Evolutionary conservation across 2,113 vertebrate genomes (phyloP).

Genomic region (Saccopteryx bilineata): DNA sequence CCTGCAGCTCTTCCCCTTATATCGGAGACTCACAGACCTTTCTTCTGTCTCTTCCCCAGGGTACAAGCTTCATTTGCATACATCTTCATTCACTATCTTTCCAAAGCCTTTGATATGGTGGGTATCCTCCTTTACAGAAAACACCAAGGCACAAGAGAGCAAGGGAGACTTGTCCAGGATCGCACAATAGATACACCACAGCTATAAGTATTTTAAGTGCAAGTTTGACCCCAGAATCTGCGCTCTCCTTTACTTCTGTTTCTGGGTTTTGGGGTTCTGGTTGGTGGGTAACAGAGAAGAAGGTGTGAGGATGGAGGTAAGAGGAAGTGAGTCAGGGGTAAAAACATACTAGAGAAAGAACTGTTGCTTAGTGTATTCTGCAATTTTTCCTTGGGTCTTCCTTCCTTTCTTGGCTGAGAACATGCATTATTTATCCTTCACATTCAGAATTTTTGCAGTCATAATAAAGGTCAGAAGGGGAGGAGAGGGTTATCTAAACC

Average conservation of each 20-base stretch:
- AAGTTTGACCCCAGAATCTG: background rate
- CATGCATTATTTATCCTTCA: slow-evolving; percentile 76
- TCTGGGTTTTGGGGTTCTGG: background rate
- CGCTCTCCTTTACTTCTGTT: background rate
- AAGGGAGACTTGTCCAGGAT: background rate
- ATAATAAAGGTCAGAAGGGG: slow-evolving; percentile 72
- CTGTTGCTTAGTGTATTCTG: background rate
- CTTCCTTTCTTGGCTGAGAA: slow-evolving; percentile 53
- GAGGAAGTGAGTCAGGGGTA: background rate
- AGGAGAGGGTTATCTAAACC: slow-evolving; percentile 59
- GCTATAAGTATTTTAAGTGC: background rate
- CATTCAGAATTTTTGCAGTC: slow-evolving; percentile 52
- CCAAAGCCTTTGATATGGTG: background rate
- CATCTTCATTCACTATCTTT: background rate
- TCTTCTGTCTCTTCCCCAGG: background rate
- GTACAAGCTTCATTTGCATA: background rate
- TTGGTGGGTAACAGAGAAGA: background rate
- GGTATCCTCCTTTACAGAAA: background rate
- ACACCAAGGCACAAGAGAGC: background rate
- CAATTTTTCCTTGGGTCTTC: background rate
- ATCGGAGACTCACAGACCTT: background rate
- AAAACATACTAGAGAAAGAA: slow-evolving; percentile 25
- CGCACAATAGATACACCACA: background rate
- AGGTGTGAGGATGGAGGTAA: background rate
- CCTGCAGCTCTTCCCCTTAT: background rate